phyloP scores from a whole-genome alignment of 2,888 invertebrate species.

The Esperia sulphurella region DNA sequence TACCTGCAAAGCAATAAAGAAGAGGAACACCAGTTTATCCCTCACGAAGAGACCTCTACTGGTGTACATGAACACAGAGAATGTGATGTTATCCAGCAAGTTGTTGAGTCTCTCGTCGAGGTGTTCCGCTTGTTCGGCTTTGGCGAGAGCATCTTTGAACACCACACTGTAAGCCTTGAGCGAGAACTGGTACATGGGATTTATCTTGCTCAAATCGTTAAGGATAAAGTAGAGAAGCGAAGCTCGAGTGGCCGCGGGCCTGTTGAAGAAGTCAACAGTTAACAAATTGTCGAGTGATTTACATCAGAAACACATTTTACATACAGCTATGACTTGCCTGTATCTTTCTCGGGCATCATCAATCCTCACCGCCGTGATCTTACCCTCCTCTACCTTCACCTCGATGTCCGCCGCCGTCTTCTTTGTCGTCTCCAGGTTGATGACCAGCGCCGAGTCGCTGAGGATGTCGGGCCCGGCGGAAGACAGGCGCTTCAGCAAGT shows the following conservation, averaged over 20 bases:
- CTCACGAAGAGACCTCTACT: conserved; percentile 93
- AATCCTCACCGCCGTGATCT: conserved; percentile 90
- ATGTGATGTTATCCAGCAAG: conserved; percentile 93
- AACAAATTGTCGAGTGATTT: not conserved
- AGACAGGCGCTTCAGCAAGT: conserved; percentile 90
- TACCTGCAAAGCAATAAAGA: conserved; percentile 91
- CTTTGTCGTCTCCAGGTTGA: conserved; percentile 95
- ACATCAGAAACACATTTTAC: too few species aligned
- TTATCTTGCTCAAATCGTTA: conserved; percentile 94
- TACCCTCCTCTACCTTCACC: conserved; percentile 91
- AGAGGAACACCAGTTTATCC: conserved; percentile 94
- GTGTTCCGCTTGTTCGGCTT: conserved; percentile 84
- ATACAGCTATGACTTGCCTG: conserved; percentile 56
- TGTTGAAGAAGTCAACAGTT: conserved; percentile 18
- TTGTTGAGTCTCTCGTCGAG: conserved; percentile 85
- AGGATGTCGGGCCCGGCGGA: conserved; percentile 95
- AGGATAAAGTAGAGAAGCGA: conserved; percentile 95
- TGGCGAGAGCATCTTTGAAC: conserved; percentile 89
- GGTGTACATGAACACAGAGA: conserved; percentile 91
- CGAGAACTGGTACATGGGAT: conserved; percentile 97
- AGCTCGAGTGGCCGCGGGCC: conserved; percentile 90
- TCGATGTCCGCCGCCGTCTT: conserved; percentile 95
- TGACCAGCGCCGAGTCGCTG: conserved; percentile 92
- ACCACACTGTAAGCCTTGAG: conserved; percentile 95
- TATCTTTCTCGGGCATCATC: conserved; percentile 95